Percentiles rank a stretch among this genome's conserved stretches.
Evolutionary conservation across 2,888 invertebrate genomes (phyloP).

Genomic region (Prenolepis imparis): DNA sequence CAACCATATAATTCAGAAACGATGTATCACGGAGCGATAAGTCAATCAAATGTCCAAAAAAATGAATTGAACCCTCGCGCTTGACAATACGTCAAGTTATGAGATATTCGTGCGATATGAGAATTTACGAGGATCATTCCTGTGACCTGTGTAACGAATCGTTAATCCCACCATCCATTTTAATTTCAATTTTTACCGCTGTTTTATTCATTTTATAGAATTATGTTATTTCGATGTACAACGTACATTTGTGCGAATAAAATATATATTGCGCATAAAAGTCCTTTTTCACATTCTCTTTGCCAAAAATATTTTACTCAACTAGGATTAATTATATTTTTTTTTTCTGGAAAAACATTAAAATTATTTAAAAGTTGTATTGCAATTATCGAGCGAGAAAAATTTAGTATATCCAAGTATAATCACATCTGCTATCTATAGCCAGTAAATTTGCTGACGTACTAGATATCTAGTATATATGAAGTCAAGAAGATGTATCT

Average conservation of each 20-base stretch:
- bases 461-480: not conserved
- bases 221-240: not conserved
- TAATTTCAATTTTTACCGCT: not conserved
- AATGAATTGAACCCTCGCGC: slow-evolving; percentile 38
- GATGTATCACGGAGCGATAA: slow-evolving; percentile 66
- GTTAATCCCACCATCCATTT: slow-evolving; percentile 32
- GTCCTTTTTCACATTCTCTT: not conserved
- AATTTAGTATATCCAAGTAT: not conserved
- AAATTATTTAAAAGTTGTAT: not conserved
- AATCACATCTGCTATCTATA: not conserved
- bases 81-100: slow-evolving; percentile 40
- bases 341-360: not conserved
- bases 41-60: slow-evolving; percentile 72
- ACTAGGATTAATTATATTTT: not conserved
- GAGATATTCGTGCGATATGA: slow-evolving; percentile 28
- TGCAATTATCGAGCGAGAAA: not conserved
- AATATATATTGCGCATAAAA: slow-evolving; percentile 17
- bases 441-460: not conserved
- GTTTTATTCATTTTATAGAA: slow-evolving; percentile 4
- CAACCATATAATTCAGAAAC: slow-evolving; percentile 63
- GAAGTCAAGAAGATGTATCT: slow-evolving; percentile 8
- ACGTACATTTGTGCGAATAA: slow-evolving; percentile 40
- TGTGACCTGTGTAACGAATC: not conserved
- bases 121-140: slow-evolving; percentile 29
- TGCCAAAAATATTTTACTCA: not conserved